Evolutionary conservation across 2,797 vertebrate species (phyloP).

Genomic region (Tragopan temminckii): DNA sequence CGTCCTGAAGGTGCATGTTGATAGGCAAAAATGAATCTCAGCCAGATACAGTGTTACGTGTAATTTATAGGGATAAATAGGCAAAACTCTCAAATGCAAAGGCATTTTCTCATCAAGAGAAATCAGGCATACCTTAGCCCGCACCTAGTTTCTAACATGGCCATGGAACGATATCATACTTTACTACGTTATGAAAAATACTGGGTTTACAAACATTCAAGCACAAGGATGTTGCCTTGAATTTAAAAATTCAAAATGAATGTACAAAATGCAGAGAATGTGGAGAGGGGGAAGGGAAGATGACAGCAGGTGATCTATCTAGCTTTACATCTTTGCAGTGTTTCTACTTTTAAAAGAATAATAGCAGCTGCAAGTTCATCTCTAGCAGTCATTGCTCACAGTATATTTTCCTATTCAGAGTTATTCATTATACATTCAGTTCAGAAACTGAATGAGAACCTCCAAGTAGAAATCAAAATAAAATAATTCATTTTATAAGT

Average conservation of each 20-base stretch:
- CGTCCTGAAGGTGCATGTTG: background rate
- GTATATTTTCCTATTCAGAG: background rate
- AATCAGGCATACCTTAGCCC: background rate
- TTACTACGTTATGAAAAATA: background rate
- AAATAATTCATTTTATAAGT: background rate
- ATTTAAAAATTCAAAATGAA: background rate
- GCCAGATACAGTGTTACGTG: background rate
- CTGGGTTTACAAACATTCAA: background rate
- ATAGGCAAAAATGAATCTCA: background rate
- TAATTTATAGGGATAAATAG: background rate
- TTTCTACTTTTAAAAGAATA: background rate
- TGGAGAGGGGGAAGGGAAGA: background rate
- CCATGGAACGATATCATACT: background rate
- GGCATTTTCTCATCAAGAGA: background rate
- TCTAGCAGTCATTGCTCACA: background rate
- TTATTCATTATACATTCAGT: background rate
- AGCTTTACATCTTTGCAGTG: conserved; percentile 6
- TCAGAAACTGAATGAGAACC: conserved; percentile 5
- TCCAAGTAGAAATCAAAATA: background rate
- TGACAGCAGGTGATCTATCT: background rate
- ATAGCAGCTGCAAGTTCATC: background rate
- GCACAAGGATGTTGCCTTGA: background rate
- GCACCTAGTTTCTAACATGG: background rate
- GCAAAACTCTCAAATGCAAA: conserved; percentile 12
- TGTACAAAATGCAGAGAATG: background rate